These are phyloP conservation scores for Anabacerthia variegaticeps DNA, from an alignment of 2,797 vertebrate genomes.

Conservation along the genomic window DNA sequence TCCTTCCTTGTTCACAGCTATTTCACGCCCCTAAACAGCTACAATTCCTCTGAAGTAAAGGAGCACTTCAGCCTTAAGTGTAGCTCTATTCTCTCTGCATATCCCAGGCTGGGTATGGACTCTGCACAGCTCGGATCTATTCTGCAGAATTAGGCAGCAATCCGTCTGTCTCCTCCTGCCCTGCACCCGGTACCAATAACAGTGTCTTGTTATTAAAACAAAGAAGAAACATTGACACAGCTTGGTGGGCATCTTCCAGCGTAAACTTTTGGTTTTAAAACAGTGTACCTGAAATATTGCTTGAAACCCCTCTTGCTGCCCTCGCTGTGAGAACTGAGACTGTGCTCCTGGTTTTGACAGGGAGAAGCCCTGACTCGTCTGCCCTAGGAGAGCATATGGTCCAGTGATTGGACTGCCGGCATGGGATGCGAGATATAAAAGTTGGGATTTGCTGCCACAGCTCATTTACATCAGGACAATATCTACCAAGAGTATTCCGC, in stretches of 20 bases:
- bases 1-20: constrained; percentile 2
- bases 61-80: not conserved
- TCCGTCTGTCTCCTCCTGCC: not conserved
- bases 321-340: not conserved
- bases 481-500: not conserved
- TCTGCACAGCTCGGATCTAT: not conserved
- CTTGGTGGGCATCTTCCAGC: not conserved
- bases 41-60: not conserved
- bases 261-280: not conserved
- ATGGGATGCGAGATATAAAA: not conserved
- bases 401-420: not conserved
- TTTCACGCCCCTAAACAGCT: not conserved
- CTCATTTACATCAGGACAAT: not conserved
- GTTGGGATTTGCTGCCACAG: not conserved
- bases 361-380: not conserved
- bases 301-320: not conserved
- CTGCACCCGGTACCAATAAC: not conserved
- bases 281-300: not conserved
- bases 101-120: not conserved
- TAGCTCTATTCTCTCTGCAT: fast-evolving
- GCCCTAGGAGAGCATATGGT: not conserved
- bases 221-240: not conserved
- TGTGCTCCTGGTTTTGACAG: not conserved
- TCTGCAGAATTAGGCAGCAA: not conserved
- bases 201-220: not conserved